phyloP scores from a whole-genome alignment of 1,140 invertebrate species.

The Listronotus bonariensis region DNA sequence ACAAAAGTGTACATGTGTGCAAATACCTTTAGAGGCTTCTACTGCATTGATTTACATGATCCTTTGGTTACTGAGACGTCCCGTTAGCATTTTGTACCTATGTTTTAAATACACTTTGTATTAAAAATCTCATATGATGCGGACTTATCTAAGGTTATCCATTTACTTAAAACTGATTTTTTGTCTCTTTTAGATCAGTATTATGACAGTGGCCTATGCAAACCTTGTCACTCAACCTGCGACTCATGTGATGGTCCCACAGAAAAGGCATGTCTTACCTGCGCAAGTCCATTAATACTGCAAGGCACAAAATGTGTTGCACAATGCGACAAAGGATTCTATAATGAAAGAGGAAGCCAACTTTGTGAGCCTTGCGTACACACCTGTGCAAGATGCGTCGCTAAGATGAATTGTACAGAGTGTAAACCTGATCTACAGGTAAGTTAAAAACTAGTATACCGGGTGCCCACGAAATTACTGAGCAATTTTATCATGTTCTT shows the following conservation, averaged over 20 bases:
- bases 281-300: slow-evolving; percentile 66
- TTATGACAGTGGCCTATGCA: slow-evolving; percentile 69
- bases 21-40: no score
- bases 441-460: slow-evolving; percentile 6
- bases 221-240: slow-evolving; percentile 71
- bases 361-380: slow-evolving; percentile 76
- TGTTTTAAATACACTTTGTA: no score
- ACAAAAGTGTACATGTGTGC: no score
- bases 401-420: slow-evolving; percentile 75
- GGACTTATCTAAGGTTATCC: not conserved
- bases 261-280: slow-evolving; percentile 71
- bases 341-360: slow-evolving; percentile 63
- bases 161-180: slow-evolving; percentile 2
- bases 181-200: slow-evolving; percentile 65
- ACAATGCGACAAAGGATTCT: slow-evolving; percentile 74
- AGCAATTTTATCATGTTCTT: no score
- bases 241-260: slow-evolving; percentile 72
- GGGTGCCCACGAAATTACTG: no score
- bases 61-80: no score
- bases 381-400: slow-evolving; percentile 76
- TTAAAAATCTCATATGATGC: no score
- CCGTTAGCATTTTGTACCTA: no score
- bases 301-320: slow-evolving; percentile 72
- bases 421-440: slow-evolving; percentile 71
- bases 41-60: no score